Evolutionary conservation across 2,888 invertebrate genomes (phyloP), one percentile per base, ranked within the genome.

Genomic region (Physocephala rufipes): DNA sequence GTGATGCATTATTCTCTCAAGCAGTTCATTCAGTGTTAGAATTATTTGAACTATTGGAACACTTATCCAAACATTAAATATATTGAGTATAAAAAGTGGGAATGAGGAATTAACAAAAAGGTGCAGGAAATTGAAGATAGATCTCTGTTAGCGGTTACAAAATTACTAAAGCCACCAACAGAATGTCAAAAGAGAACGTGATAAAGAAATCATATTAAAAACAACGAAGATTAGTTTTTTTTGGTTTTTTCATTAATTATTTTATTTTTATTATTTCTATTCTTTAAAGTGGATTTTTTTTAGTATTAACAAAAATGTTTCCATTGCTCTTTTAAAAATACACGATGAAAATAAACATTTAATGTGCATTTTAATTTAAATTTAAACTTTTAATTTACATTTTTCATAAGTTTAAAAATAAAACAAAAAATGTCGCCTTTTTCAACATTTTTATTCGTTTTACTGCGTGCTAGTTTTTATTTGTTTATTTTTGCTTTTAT

Each of bases 261-360:
- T 63, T 63, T 69, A 69, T 69, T 59, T 69, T 69, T 63, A 62
- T 71, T 71, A 66, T 66, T 65, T 65, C 66, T 71, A 65, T 61
- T 66, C 61, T 71, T 71, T 71, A 61, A n/a, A n/a, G n/a, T 61
- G 67, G 67, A 66, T 62, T 66, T 71, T 71, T 43, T 61, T 58
- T 53, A 21, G n/a, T 66, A 71, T 71, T 71, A 71, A 71, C 67
- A 71, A 71, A 71, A 55, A 71, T 62, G 62, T 67, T 71, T 45
- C 47, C 16, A 49, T 66, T 71, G 21, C 16, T n/a, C n/a, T 68
- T 51, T 61, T 66, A 62, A 51, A 59, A 47, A 59, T 71, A 61
- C 51, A 67, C 45, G 43, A 51, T 62, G 43, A 68, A 67, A 67
- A 53, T 68, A 68, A 68, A 68, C 68, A 68, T 68, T 49, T n/a